Percentiles rank a stretch among this genome's conserved stretches.
Evolutionary conservation across 2,113 vertebrate species (phyloP).

Genomic region (Takifugu flavidus): DNA sequence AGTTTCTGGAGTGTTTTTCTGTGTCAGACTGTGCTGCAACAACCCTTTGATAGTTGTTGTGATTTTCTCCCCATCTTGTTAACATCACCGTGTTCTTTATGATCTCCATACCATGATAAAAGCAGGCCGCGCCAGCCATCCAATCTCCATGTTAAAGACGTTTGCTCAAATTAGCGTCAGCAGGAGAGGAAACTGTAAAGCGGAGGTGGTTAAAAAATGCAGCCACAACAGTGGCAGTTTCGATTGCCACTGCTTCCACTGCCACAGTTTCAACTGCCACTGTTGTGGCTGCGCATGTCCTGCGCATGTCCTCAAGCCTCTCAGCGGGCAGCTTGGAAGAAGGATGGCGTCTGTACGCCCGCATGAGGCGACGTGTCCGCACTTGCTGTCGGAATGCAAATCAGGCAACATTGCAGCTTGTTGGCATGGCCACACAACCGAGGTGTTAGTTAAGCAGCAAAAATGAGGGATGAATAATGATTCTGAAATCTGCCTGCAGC

Average conservation of each 20-base stretch:
- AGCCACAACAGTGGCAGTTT: slow-evolving; percentile 18
- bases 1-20: not conserved
- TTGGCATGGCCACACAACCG: slow-evolving; percentile 31
- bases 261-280: too few relatives aligned
- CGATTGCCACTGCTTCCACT: too few relatives aligned
- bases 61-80: not conserved
- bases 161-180: slow-evolving; percentile 25
- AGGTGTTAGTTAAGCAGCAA: slow-evolving; percentile 30
- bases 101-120: slow-evolving; percentile 12
- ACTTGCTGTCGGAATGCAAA: slow-evolving; percentile 51
- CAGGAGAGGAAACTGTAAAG: slow-evolving; percentile 7
- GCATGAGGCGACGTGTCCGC: slow-evolving; percentile 46
- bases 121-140: slow-evolving; percentile 28
- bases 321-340: slow-evolving; percentile 52
- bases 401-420: slow-evolving; percentile 36
- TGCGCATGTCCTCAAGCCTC: slow-evolving; percentile 53
- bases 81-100: not conserved
- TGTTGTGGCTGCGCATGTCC: slow-evolving; percentile 9
- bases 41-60: slow-evolving; percentile 1
- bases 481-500: not conserved
- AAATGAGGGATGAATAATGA: slow-evolving; percentile 11
- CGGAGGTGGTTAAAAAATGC: slow-evolving; percentile 25
- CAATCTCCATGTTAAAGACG: slow-evolving; percentile 13
- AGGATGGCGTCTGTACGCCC: slow-evolving; percentile 38
- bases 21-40: too few relatives aligned